These are phyloP conservation scores for Himalopsyche japonica DNA, from an alignment of 2,888 invertebrate species.

Conservation along the genomic window DNA sequence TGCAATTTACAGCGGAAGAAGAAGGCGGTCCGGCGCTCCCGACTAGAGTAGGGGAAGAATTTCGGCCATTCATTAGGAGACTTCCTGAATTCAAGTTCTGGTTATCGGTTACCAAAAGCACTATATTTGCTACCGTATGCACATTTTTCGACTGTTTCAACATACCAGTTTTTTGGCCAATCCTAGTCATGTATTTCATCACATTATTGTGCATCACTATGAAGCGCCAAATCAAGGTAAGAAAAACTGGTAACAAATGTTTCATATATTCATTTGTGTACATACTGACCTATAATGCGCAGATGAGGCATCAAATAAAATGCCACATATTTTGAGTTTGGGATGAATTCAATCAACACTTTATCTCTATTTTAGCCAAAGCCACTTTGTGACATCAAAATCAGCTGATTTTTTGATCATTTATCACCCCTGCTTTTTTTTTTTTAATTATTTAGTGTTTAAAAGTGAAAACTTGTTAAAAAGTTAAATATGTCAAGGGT, in stretches of 20 bases:
- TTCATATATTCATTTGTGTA: too few relatives aligned
- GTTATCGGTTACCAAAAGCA: constrained; percentile 95
- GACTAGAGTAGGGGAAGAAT: constrained; percentile 94
- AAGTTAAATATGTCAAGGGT: too few relatives aligned
- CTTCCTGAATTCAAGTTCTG: constrained; percentile 99
- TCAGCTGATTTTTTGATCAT: too few relatives aligned
- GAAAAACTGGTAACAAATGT: constrained; percentile 36
- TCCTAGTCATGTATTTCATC: constrained; percentile 99
- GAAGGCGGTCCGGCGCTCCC: constrained; percentile 91
- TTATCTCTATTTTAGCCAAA: neutral
- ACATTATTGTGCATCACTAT: constrained; percentile 98
- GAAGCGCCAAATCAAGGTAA: constrained; percentile 99
- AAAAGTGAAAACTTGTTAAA: too few relatives aligned
- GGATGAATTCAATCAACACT: neutral
- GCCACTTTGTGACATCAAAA: too few relatives aligned
- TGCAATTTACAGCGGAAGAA: constrained; percentile 58
- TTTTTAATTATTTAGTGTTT: too few relatives aligned
- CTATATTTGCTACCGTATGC: constrained; percentile 84
- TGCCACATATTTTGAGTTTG: too few relatives aligned
- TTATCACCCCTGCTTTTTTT: too few relatives aligned
- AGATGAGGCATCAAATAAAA: neutral
- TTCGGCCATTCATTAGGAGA: constrained; percentile 94
- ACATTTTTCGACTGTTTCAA: constrained; percentile 98
- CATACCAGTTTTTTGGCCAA: constrained; percentile 99
- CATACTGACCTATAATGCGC: too few relatives aligned